phyloP scores from a whole-genome alignment of 2,797 vertebrate genomes.

The Epinephelus coioides region DNA sequence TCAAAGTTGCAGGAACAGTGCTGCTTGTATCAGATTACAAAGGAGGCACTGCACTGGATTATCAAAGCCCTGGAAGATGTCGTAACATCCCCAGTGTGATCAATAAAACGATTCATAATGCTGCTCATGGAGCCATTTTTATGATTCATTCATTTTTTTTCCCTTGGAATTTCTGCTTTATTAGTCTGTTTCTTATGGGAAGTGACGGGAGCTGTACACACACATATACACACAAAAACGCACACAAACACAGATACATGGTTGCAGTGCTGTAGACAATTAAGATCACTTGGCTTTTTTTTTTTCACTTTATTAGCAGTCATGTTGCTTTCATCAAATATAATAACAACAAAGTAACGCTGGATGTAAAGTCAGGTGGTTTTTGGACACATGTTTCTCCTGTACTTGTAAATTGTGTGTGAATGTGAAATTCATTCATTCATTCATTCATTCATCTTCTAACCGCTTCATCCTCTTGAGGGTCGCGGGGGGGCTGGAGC shows the following conservation, averaged over 20 bases:
- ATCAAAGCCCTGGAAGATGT: conserved; percentile 55
- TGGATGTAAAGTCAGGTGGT: not conserved
- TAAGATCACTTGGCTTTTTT: not conserved
- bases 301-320: not conserved
- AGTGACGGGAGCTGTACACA: conserved; percentile 4
- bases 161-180: conserved; percentile 4
- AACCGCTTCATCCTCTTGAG: too few relatives aligned
- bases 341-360: not conserved
- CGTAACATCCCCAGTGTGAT: conserved; percentile 46
- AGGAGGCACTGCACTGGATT: conserved; percentile 16
- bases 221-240: not conserved
- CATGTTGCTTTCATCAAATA: not conserved
- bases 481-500: too few relatives aligned
- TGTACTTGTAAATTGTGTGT: not conserved
- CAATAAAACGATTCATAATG: conserved; percentile 51
- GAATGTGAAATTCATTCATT: too few relatives aligned
- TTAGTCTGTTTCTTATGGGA: conserved; percentile 36
- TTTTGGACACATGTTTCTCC: not conserved
- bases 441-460: too few relatives aligned
- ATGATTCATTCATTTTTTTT: conserved; percentile 25
- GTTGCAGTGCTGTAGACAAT: not conserved
- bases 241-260: not conserved
- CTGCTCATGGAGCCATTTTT: conserved; percentile 26
- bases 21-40: conserved; percentile 35
- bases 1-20: not conserved